Evolutionary conservation across 2,888 invertebrate genomes (phyloP).

Genomic region (Machimus atricapillus): DNA sequence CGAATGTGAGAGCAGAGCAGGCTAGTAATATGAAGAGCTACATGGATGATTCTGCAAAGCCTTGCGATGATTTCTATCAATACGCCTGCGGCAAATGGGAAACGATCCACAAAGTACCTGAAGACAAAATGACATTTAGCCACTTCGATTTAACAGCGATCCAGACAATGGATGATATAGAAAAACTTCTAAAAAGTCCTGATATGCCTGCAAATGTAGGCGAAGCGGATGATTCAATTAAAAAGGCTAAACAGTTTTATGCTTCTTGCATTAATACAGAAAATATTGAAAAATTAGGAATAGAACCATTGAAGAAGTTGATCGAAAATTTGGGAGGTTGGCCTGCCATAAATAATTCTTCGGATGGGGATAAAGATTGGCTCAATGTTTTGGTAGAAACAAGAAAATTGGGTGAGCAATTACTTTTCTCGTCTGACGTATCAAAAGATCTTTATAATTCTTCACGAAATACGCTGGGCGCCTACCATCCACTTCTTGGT

Average conservation of each 20-base stretch:
- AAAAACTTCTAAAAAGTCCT: background rate
- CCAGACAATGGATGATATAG: background rate
- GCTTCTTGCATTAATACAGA: background rate
- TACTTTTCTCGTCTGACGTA: background rate
- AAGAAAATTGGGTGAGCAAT: background rate
- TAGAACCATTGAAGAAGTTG: background rate
- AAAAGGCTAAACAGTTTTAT: background rate
- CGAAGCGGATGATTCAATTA: background rate
- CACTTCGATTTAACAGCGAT: background rate
- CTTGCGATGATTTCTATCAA: background rate
- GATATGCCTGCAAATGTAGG: background rate
- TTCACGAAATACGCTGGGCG: background rate
- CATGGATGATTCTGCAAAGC: background rate
- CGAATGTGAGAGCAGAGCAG: background rate
- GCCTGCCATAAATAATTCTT: background rate
- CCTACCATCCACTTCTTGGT: background rate
- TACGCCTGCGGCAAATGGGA: background rate
- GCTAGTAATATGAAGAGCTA: background rate
- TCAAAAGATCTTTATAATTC: background rate
- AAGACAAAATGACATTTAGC: background rate
- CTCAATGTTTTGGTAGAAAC: background rate
- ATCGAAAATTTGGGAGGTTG: background rate
- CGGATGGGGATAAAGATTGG: background rate
- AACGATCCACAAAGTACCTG: background rate
- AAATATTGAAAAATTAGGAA: background rate